A percentile compares a stretch with the other conserved stretches of the same genome.
Evolutionary conservation across 2,113 vertebrate species (phyloP).

Genomic region (Verasper variegatus): DNA sequence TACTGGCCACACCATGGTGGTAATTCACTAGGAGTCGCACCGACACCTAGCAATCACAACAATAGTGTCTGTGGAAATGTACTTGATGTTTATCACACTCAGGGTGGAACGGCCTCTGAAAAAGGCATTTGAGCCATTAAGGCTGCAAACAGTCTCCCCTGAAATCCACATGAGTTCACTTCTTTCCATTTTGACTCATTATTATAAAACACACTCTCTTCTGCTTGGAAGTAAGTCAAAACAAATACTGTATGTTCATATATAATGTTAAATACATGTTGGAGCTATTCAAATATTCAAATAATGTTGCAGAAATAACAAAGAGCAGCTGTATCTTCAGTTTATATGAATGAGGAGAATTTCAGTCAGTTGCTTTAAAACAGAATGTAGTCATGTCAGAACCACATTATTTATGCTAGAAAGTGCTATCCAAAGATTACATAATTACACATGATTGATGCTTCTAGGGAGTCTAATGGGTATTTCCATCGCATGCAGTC

Average conservation of each 20-base stretch:
- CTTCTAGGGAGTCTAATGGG: no score
- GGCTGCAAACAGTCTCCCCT: background rate
- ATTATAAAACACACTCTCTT: background rate
- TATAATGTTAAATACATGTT: background rate
- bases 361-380: background rate
- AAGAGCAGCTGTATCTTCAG: background rate
- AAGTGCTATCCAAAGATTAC: background rate
- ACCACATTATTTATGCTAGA: background rate
- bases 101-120: background rate
- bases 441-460: no score
- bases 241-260: background rate
- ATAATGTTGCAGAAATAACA: no score
- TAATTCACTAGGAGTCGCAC: conserved; percentile 27
- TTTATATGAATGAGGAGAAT: background rate
- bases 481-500: no score
- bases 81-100: background rate
- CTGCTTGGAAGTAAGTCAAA: background rate
- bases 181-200: background rate
- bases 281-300: no score
- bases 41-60: conserved; percentile 6
- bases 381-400: background rate
- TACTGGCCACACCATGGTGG: conserved; percentile 16
- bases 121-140: background rate
- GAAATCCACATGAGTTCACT: background rate
- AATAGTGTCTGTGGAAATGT: conserved; percentile 14